These are phyloP conservation scores for Sinocyclocheilus maitianheensis DNA, from an alignment of 2,113 vertebrate species.

Conservation along the genomic window DNA sequence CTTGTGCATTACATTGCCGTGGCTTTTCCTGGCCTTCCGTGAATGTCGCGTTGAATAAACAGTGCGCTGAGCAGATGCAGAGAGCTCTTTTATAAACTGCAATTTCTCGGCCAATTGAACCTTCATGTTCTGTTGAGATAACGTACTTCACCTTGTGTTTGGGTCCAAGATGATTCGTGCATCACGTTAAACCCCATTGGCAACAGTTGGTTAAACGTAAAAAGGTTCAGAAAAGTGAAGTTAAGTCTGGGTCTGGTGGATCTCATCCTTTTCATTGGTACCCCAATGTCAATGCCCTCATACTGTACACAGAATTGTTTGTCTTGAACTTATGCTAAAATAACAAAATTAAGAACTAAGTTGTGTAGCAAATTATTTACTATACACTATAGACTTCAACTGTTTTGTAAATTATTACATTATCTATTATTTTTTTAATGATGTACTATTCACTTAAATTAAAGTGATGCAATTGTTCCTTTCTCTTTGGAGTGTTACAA, in stretches of 20 bases:
- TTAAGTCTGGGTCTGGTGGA: neutral
- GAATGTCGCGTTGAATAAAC: constrained; percentile 16
- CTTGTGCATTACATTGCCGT: neutral
- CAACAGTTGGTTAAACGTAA: neutral
- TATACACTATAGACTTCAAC: no score
- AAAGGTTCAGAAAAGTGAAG: neutral
- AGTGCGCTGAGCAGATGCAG: neutral
- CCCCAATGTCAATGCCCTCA: no score
- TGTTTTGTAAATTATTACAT: no score
- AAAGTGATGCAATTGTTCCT: no score
- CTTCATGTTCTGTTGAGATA: neutral
- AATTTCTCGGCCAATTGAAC: neutral
- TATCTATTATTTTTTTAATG: no score
- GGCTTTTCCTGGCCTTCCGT: neutral
- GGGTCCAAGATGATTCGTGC: neutral
- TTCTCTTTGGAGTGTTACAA: no score
- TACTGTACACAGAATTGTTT: no score
- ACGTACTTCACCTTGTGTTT: neutral
- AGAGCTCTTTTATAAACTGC: neutral
- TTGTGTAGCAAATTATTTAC: no score
- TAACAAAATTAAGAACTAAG: no score
- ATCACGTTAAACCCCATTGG: neutral
- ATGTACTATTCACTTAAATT: no score
- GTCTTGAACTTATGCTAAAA: no score
- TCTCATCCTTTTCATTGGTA: neutral